Conservation (phyloP, 2,888 invertebrate genomes). For the Neelides folsomi region DNA sequence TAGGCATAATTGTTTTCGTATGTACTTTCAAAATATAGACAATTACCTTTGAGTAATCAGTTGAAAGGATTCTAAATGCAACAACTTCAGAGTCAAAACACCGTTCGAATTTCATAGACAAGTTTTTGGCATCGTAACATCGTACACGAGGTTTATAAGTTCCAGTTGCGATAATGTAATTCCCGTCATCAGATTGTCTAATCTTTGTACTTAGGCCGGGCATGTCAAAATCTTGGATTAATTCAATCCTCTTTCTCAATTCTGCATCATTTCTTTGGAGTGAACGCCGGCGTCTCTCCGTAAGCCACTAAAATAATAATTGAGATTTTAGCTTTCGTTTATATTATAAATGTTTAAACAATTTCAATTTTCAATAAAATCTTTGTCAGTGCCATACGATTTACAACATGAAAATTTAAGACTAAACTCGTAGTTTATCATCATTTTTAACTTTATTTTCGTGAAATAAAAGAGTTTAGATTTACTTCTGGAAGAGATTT, state of each 20-base stretch:
- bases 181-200: constrained; percentile 73
- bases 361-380: no score
- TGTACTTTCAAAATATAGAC: no score
- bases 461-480: constrained; percentile 32
- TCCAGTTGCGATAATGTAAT: constrained; percentile 82
- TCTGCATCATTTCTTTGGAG: constrained; percentile 80
- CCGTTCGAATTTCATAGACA: constrained; percentile 93
- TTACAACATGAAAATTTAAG: no score
- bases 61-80: constrained; percentile 81
- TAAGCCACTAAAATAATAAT: constrained; percentile 57
- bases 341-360: no score
- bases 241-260: constrained; percentile 75
- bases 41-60: constrained; percentile 85
- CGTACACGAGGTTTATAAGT: constrained; percentile 91
- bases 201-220: constrained; percentile 80
- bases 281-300: constrained; percentile 65
- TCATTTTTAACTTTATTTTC: not conserved
- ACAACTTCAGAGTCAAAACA: constrained; percentile 94
- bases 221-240: constrained; percentile 99
- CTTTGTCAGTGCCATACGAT: not conserved
- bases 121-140: constrained; percentile 89
- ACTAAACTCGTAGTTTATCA: not conserved
- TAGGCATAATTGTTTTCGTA: no score
- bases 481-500: constrained; percentile 92
- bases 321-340: not conserved